Evolutionary conservation across 2,888 invertebrate genomes (phyloP), one percentile per base, ranked within the genome.

Genomic region (Philopedon plagiatum): DNA sequence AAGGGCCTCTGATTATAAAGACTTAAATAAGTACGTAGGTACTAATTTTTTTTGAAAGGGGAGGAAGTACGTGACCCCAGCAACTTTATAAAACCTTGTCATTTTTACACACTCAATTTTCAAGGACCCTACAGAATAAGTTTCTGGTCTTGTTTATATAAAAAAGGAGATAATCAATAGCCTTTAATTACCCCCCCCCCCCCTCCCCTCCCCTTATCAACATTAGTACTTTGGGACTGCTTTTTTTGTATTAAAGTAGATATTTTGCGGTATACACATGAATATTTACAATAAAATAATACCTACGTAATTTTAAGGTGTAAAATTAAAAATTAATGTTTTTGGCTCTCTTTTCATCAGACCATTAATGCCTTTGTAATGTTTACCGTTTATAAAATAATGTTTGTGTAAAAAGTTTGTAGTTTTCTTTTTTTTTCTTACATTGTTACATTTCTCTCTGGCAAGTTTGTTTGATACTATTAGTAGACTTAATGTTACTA

Each of bases 401-500:
- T 58, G 5, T 58, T 57, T 58, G 58, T 41, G 26, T 39, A 58
- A 39, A 58, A 58, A 57, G 39, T 41, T 29, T 39, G 18, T 44
- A 15, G n/a, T 41, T 58, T 58, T 23, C 44, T 46, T 44, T 29
- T 46, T 44, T 8, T 61, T 37, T 37, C 18, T n/a, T 7, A 39
- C 62, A 62, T 46, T 68, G 57, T 67, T 68, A 68, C 39, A 61
- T 58, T 46, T 76, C 44, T 34, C 75, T 76, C 76, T 74, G 70
- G 74, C 76, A 75, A 76, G 76, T 79, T 79, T 77, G 76, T 81
- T 81, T 79, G 64, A 78, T 78, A 80, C 79, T 76, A 78, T 76
- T 77, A 78, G 73, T 77, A 78, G 80, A 79, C 76, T 78, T 81
- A 79, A 80, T 80, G 78, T 81, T 79, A 78, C 78, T 79, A 78